Percentiles rank a stretch among this genome's conserved stretches.
Evolutionary conservation across 2,888 invertebrate species (phyloP).

Genomic region (Synergus japonicus): DNA sequence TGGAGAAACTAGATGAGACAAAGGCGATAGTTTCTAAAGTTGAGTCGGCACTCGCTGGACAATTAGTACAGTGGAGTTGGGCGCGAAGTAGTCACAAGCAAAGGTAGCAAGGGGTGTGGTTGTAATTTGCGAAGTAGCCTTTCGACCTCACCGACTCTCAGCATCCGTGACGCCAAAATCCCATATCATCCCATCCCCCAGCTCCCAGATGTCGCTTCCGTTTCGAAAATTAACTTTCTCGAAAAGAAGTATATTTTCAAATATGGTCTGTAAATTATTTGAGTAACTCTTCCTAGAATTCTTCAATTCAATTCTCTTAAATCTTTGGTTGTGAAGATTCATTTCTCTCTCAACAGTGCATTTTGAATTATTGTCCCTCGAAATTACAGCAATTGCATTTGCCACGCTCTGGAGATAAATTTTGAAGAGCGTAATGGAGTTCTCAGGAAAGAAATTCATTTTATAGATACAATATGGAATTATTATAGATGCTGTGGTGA

Average conservation of each 20-base stretch:
- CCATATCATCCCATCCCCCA: constrained; percentile 46
- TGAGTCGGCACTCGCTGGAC: neutral
- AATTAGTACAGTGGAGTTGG: constrained; percentile 53
- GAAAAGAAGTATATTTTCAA: neutral
- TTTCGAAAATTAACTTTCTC: neutral
- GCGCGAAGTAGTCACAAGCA: constrained; percentile 64
- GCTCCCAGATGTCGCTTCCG: constrained; percentile 49
- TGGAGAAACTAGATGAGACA: constrained; percentile 2
- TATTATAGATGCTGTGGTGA: neutral
- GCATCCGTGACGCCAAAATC: constrained; percentile 46
- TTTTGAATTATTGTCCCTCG: neutral
- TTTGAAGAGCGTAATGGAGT: neutral
- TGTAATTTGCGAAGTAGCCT: constrained; percentile 68
- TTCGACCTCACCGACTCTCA: constrained; percentile 49
- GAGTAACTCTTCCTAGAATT: neutral
- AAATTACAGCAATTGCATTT: neutral
- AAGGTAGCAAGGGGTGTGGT: constrained; percentile 67
- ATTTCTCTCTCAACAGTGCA: neutral
- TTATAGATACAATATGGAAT: neutral
- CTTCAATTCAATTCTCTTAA: neutral
- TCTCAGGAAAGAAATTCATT: neutral
- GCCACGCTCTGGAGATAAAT: neutral
- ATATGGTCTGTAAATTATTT: too few relatives aligned
- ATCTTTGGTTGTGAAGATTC: neutral
- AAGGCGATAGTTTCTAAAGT: neutral